Percentiles rank a stretch among this genome's conserved stretches.
Conservation (phyloP, 2,113 vertebrate species). For the Hypomesus transpacificus region DNA sequence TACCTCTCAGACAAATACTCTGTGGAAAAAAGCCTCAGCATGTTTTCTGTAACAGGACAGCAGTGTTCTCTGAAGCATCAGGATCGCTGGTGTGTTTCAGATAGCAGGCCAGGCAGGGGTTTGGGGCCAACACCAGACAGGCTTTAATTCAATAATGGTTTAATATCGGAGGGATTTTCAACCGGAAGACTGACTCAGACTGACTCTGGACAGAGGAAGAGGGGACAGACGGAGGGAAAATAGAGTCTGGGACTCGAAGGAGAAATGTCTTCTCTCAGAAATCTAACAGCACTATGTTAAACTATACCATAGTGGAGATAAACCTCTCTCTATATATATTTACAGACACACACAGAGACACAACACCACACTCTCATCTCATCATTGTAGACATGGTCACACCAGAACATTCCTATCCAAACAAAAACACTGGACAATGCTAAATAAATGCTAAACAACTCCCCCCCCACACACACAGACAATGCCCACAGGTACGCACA, state of each 20-base stretch:
- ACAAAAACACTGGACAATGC: slow-evolving; percentile 3
- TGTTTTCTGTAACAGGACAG: not conserved
- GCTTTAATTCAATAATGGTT: slow-evolving; percentile 48
- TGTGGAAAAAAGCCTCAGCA: not conserved
- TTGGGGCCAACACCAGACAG: slow-evolving; percentile 37
- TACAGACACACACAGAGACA: not conserved
- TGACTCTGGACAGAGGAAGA: slow-evolving; percentile 30
- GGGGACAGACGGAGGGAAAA: not conserved
- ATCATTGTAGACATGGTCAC: not conserved
- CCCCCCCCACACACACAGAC: not conserved
- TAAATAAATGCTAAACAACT: not conserved
- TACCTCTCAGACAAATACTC: not conserved
- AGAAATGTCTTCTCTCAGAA: slow-evolving; percentile 8
- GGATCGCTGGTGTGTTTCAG: slow-evolving; percentile 14
- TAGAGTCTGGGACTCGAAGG: slow-evolving; percentile 13
- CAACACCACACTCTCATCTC: not conserved
- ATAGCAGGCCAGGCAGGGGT: slow-evolving; percentile 14
- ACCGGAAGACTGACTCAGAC: slow-evolving; percentile 28
- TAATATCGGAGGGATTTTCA: slow-evolving; percentile 44
- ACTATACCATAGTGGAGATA: not conserved
- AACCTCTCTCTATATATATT: not conserved
- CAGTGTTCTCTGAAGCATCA: slow-evolving; percentile 23
- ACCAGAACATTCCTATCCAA: slow-evolving; percentile 3
- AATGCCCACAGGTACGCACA: not conserved
- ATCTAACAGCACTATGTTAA: not conserved